phyloP scores from a whole-genome alignment of 1,140 invertebrate species.

The Cotesia glomerata region DNA sequence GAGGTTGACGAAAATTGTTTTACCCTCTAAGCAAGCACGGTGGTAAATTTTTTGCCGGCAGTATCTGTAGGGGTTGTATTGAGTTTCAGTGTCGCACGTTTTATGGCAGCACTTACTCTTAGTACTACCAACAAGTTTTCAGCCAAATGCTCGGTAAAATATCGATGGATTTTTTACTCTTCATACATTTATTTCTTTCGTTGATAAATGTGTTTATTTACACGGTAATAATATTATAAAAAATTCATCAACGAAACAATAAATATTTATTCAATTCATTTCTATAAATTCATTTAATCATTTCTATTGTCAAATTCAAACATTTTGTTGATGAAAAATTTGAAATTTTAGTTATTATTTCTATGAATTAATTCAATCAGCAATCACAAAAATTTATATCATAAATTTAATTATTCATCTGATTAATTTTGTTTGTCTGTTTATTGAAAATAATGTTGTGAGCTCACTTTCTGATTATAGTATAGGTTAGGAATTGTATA shows the following conservation, averaged over 20 bases:
- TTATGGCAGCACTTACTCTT: slow-evolving; percentile 4
- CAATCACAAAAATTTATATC: no score
- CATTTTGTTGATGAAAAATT: no score
- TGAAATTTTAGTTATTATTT: no score
- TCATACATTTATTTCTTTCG: neutral
- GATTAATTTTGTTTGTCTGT: no score
- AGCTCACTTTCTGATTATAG: no score
- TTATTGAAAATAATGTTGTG: no score
- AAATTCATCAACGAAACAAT: neutral
- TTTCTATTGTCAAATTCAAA: no score
- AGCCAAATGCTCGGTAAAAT: neutral
- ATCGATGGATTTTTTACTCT: neutral
- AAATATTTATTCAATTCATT: no score
- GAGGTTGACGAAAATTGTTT: neutral
- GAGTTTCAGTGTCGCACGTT: neutral
- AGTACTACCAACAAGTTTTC: neutral
- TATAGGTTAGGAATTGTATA: no score
- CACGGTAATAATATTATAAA: neutral
- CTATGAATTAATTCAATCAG: no score
- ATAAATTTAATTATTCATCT: no score
- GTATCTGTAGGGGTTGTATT: neutral
- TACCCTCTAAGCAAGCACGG: neutral
- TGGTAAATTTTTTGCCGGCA: neutral
- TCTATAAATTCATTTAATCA: no score
- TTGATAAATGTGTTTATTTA: neutral